phyloP scores from a whole-genome alignment of 2,113 vertebrate genomes.

The Tautogolabrus adspersus region DNA sequence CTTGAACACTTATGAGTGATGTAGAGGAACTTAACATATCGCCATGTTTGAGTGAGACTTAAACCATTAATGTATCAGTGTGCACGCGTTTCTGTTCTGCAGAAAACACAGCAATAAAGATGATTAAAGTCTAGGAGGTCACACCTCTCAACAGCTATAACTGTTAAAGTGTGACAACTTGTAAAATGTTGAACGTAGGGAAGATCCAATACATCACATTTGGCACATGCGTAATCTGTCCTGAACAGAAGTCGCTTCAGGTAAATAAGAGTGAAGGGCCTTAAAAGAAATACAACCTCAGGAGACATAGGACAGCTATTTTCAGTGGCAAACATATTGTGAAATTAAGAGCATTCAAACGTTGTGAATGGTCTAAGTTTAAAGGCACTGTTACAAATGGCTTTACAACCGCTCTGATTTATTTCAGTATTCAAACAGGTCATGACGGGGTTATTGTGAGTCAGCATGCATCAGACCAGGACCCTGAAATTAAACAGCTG shows the following conservation, averaged over 20 bases:
- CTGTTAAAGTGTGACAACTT: no score
- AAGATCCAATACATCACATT: neutral
- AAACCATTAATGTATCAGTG: no score
- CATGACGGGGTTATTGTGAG: neutral
- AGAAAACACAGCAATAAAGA: neutral
- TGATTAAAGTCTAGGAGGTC: conserved; percentile 22
- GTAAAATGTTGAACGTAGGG: no score
- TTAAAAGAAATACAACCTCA: conserved; percentile 1
- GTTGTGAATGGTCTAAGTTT: neutral
- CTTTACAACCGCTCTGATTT: neutral
- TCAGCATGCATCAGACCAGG: neutral
- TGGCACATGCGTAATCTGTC: neutral
- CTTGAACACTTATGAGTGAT: no score
- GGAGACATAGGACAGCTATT: neutral
- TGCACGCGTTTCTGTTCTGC: no score
- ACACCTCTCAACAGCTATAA: neutral
- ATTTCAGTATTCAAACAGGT: neutral
- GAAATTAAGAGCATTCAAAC: conserved; percentile 4
- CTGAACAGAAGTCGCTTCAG: neutral
- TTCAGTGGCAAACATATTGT: neutral
- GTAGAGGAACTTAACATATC: neutral
- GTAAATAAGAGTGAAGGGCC: neutral
- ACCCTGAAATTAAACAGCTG: neutral
- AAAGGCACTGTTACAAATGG: neutral
- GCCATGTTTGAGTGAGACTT: neutral